Conservation (phyloP, 1,140 invertebrate genomes). For the Lepidurus apus region DNA sequence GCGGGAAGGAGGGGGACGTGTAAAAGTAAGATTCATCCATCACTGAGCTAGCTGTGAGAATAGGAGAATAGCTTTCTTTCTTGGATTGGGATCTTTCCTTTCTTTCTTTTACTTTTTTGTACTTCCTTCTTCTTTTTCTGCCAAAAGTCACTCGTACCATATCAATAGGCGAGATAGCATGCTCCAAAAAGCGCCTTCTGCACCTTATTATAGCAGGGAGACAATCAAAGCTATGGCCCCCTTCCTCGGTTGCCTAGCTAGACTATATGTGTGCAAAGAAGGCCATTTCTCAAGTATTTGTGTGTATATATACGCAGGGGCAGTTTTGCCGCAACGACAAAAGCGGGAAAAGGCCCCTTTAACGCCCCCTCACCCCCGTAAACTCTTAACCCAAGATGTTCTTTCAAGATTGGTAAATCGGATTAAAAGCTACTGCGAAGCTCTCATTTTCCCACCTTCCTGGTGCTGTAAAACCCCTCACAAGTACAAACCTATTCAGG, state of each 20-base stretch:
- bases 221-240: too few species aligned
- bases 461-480: background rate
- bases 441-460: background rate
- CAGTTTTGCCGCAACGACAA: background rate
- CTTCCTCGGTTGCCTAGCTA: too few species aligned
- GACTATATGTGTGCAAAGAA: too few species aligned
- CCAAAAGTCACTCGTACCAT: background rate
- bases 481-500: background rate
- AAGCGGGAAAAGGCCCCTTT: background rate
- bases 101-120: background rate
- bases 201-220: too few species aligned
- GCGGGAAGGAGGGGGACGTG: background rate
- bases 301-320: too few species aligned
- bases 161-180: background rate
- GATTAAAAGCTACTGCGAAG: constrained; percentile 1
- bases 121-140: background rate
- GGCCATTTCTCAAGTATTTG: too few species aligned
- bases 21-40: constrained; percentile 2
- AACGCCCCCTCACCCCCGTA: too few species aligned
- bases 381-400: background rate
- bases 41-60: background rate
- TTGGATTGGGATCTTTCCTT: background rate
- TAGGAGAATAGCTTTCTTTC: background rate
- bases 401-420: constrained; percentile 2
- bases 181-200: too few species aligned